Conservation (phyloP, 2,888 invertebrate genomes). For the Erpobdella octoculata region DNA sequence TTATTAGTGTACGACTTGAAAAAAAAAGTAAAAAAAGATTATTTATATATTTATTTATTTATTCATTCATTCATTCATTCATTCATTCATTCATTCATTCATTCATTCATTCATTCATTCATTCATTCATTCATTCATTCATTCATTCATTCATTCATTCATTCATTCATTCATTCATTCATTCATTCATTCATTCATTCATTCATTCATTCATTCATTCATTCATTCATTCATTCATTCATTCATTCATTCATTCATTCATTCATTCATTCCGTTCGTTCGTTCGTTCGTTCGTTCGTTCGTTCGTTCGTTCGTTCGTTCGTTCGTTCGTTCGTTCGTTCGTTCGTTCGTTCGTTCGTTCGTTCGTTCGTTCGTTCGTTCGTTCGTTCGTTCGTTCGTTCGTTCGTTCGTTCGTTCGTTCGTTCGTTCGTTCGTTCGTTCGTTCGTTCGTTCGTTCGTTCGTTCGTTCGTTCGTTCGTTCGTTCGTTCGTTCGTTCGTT, state of each 20-base stretch:
- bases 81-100: not conserved
- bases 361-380: not conserved
- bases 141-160: not conserved
- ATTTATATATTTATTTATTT: not conserved
- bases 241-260: no score
- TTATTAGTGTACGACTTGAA: no score
- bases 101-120: not conserved
- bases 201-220: not conserved
- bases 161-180: not conserved
- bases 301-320: not conserved
- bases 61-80: not conserved
- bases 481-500: not conserved
- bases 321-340: not conserved
- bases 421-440: not conserved
- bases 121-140: not conserved
- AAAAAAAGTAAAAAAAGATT: no score
- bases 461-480: not conserved
- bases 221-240: not conserved
- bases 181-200: not conserved
- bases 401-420: not conserved
- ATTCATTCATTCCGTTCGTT: no score
- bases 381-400: not conserved
- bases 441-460: not conserved
- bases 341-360: not conserved
- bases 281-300: not conserved